Evolutionary conservation across 2,888 invertebrate species (phyloP), one percentile per base, ranked within the genome.

Genomic region (Empis livida): DNA sequence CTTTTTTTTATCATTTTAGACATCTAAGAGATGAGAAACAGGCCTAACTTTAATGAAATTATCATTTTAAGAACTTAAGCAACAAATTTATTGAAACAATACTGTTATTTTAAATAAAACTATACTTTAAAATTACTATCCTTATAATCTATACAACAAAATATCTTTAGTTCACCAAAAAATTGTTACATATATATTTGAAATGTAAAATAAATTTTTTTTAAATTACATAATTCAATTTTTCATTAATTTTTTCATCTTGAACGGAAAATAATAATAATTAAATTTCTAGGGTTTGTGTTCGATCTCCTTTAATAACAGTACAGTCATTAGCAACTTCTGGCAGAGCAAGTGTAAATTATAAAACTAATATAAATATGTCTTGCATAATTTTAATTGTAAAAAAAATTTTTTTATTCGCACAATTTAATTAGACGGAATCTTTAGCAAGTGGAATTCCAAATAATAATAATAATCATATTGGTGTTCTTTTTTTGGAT

Each of bases 261-360:
- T 51, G n/a, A n/a, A n/a, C n/a, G n/a, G n/a, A n/a, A 44, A 48
- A 44, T 51, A 27, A 27, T 27, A 27, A 27, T 27, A 43, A 49
- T 47, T 43, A 38, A 48, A 41, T 51, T 59, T 60, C 51, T 73
- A 87, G 86, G 55, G 86, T 84, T 40, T 88, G 86, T 69, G 79
- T 84, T 55, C 79, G 89, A 53, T 88, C 88, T 2, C 89, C 89
- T 2, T 77, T 89, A 57, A 85, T 88, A 60, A 82, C 84, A 37
- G 83, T 84, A 15, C 73, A 85, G 42, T 79, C 87, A 60, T 82
- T 85, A 0, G 79, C 80, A 1, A 65, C 67, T 46, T 69, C 71
- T 2, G 65, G 64, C 23, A 27, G 23, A 27, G 23, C 6, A 27
- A 27, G 8, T 27, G 23, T 27, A 27, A 27, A 27, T 27, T 8